phyloP scores from a whole-genome alignment of 2,113 vertebrate species.

The Pipa parva region DNA sequence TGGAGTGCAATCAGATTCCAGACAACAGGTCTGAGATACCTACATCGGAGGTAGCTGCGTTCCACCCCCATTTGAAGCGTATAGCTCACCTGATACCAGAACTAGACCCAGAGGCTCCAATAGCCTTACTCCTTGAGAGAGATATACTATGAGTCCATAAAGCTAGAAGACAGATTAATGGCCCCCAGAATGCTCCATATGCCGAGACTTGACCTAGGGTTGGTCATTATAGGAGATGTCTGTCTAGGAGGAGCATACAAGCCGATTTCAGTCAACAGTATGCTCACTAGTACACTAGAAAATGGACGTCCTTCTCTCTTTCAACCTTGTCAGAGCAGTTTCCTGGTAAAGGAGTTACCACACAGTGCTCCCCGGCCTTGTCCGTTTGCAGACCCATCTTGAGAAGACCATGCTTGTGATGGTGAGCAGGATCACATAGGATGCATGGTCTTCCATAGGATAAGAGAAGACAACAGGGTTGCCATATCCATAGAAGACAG shows the following conservation, averaged over 20 bases:
- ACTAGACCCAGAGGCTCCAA: not conserved
- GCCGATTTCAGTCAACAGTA: not conserved
- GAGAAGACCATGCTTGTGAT: not conserved
- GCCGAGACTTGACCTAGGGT: not conserved
- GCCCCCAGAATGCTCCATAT: too few relatives aligned
- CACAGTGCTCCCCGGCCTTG: not conserved
- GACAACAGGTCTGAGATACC: not conserved
- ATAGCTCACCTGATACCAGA: not conserved
- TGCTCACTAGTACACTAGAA: not conserved
- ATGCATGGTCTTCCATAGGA: not conserved
- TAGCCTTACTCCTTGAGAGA: too few relatives aligned
- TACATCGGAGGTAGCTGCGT: not conserved
- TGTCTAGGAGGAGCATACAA: not conserved
- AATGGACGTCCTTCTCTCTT: not conserved
- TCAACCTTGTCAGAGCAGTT: not conserved
- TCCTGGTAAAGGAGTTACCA: not conserved
- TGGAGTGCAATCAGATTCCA: not conserved
- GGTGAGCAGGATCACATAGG: not conserved
- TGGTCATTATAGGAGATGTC: not conserved
- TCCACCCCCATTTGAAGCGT: not conserved
- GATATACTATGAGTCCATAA: too few relatives aligned
- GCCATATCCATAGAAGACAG: not conserved
- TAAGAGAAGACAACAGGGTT: not conserved
- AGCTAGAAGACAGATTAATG: too few relatives aligned
- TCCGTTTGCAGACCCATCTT: not conserved